A percentile compares a stretch with the other conserved stretches of the same genome.
phyloP scores from a whole-genome alignment of 2,113 vertebrate genomes.

The Bucco capensis region DNA sequence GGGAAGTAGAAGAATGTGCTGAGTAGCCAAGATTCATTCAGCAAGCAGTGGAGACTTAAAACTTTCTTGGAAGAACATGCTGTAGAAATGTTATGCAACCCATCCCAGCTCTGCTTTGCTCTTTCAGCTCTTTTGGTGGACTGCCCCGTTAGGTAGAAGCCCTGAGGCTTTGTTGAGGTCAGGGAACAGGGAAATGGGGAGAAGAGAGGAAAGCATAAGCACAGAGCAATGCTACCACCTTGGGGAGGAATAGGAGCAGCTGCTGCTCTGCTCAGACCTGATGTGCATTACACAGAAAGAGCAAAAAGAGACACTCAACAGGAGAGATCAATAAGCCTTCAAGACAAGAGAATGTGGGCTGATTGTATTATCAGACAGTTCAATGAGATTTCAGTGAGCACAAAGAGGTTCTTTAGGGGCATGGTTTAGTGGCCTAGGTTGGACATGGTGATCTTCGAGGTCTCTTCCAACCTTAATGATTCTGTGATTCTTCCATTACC shows the following conservation, averaged over 20 bases:
- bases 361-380: neutral
- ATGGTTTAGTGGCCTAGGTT: too few relatives aligned
- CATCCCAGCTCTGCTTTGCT: neutral
- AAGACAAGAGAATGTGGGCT: rapidly evolving
- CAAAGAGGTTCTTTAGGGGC: too few relatives aligned
- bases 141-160: neutral
- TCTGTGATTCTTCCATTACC: neutral
- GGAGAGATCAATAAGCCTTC: rapidly evolving
- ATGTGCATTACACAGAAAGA: rapidly evolving
- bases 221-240: slow-evolving; percentile 76
- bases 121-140: neutral
- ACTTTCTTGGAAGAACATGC: neutral
- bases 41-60: neutral
- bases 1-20: neutral
- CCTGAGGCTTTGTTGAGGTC: neutral
- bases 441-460: too few relatives aligned
- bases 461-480: too few relatives aligned
- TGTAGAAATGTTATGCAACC: neutral
- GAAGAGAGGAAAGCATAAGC: neutral
- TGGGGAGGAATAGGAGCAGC: neutral
- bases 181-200: rapidly evolving
- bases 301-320: rapidly evolving
- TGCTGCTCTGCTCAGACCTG: rapidly evolving
- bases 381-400: neutral
- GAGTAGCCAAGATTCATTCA: neutral